Base-by-base conservation (phyloP, 2,113 vertebrate genomes). In the Phainopepla nitens region DNA sequence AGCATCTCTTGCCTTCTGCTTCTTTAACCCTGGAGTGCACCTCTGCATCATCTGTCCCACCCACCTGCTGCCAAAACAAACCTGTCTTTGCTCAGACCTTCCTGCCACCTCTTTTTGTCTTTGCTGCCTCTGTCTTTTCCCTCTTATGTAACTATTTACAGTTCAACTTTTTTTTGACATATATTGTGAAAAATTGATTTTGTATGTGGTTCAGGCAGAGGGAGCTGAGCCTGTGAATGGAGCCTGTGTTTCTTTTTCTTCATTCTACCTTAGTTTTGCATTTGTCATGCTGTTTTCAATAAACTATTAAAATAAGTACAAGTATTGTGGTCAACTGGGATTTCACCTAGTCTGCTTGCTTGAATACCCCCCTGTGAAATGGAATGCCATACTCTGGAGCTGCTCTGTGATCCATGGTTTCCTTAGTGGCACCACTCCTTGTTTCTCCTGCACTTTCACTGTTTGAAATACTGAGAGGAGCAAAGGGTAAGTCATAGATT, bases 11-110 rank as follows among this genome's bases (percentile, higher is more conserved):
- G 24, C 80, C 39, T 31, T 44, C 65, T 57, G 24, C 57, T 28
- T 39, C 33, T 6, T 31, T 36, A 6, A 19, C 5, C 42, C 0
- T 1, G 16, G 24, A 45, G 13, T 0, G 0, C 56, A 13, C 12
- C 21, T 24, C 39, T 50, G 54, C 8, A 0, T 58, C 27, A 2
- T 25, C 65, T 8, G 1, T 33, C 45, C 45, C 41, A 8, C 57
- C 10, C 31, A 16, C 56, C 21, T 24, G 4, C 77, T 73, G 53
- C 8, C 6, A 50, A 54, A 77, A 61, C 45, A 76, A 69, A 27
- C 3, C 44, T 4, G 0, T 13, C 64, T 60, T 42, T 27, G 71
- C 6, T n/a, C 42, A 27, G 3, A 25, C 6, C 47, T 80, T 56
- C 45, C 20, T 64, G 24, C 22, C n/a, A 24, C 27, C 44, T 78